These are phyloP conservation scores for Diabrotica virgifera DNA, from an alignment of 1,140 invertebrate species.

Conservation along the genomic window DNA sequence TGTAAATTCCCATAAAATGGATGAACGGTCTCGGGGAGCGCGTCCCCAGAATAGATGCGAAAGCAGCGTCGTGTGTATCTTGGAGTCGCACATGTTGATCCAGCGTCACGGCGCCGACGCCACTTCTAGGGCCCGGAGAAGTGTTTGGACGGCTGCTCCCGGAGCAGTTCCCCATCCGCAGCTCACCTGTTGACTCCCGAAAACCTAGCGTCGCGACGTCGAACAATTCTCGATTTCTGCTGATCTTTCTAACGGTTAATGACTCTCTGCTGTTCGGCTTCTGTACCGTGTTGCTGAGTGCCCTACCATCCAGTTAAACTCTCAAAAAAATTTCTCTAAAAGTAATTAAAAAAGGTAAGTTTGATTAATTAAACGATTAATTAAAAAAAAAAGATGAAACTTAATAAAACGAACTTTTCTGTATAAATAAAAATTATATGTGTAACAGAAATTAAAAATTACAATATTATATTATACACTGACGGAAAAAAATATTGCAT, in stretches of 20 bases:
- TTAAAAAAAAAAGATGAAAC: too few species aligned
- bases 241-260: neutral
- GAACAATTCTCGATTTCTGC: neutral
- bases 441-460: too few species aligned
- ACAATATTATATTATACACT: too few species aligned
- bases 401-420: too few species aligned
- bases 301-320: too few species aligned
- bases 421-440: too few species aligned
- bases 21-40: neutral
- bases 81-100: neutral
- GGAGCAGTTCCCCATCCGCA: neutral
- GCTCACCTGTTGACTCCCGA: neutral
- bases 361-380: too few species aligned
- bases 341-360: too few species aligned
- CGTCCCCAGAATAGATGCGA: neutral
- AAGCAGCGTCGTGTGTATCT: neutral
- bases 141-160: neutral
- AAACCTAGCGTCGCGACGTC: neutral
- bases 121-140: neutral
- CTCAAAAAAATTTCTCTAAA: too few species aligned
- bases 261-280: neutral
- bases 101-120: neutral
- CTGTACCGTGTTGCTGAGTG: neutral
- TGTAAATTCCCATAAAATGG: neutral
- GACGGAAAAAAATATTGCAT: too few species aligned